Conservation (phyloP, 2,797 vertebrate species). For the Propithecus deckenii region DNA sequence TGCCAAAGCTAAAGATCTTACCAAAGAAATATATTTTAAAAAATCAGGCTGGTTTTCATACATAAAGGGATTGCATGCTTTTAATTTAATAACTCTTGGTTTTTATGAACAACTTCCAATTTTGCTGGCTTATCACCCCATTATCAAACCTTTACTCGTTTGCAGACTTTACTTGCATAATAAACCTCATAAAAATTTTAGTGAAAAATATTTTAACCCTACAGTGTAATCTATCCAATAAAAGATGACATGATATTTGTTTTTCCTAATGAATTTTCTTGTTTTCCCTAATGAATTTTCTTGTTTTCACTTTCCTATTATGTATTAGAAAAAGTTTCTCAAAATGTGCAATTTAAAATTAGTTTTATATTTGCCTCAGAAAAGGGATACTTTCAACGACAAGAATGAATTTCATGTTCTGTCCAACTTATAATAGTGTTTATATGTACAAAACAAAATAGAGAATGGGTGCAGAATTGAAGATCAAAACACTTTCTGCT, state of each 20-base stretch:
- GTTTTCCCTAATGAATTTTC: background rate
- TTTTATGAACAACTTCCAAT: conserved; percentile 19
- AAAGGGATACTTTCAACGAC: background rate
- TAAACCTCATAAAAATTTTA: background rate
- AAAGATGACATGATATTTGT: background rate
- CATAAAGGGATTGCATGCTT: background rate
- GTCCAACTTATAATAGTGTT: background rate
- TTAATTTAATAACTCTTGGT: background rate
- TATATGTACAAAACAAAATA: background rate
- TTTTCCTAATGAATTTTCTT: conserved; percentile 31
- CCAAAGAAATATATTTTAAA: background rate
- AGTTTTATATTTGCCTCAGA: background rate
- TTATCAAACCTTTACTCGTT: background rate
- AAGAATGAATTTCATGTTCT: background rate
- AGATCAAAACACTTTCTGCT: background rate
- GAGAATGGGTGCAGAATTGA: background rate
- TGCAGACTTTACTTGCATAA: conserved; percentile 28
- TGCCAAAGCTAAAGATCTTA: background rate
- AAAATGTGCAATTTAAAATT: conserved; percentile 2
- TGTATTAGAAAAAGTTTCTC: background rate
- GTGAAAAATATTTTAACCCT: conserved; percentile 42
- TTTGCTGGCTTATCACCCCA: background rate
- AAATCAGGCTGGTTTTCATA: background rate
- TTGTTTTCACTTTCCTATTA: conserved; percentile 10
- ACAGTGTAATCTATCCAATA: background rate